phyloP scores from a whole-genome alignment of 2,888 invertebrate genomes.

The Athalia circularis region DNA sequence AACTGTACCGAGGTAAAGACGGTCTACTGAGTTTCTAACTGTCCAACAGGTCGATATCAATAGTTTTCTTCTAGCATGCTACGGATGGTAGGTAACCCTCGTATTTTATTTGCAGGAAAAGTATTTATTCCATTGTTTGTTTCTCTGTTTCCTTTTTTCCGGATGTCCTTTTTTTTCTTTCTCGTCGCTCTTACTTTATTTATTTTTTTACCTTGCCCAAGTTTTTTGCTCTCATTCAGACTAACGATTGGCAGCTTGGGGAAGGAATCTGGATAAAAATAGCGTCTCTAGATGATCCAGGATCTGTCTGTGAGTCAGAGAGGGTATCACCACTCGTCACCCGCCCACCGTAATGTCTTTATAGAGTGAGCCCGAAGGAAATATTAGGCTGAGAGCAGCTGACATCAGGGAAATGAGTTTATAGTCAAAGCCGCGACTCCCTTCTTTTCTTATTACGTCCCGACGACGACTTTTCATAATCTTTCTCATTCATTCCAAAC shows the following conservation, averaged over 20 bases:
- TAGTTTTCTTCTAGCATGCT: constrained; percentile 7
- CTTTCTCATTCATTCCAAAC: constrained; percentile 19
- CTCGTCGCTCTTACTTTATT: not conserved
- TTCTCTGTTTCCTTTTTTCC: no score
- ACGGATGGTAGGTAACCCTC: not conserved
- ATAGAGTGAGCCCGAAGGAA: constrained; percentile 42
- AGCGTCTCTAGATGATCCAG: constrained; percentile 33
- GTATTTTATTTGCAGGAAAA: constrained; percentile 23
- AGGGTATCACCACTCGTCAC: constrained; percentile 17
- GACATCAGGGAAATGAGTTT: constrained; percentile 44
- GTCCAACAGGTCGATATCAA: constrained; percentile 41
- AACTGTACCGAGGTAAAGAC: constrained; percentile 24
- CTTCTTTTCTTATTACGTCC: constrained; percentile 39
- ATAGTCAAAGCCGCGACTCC: constrained; percentile 42
- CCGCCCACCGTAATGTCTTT: constrained; percentile 41
- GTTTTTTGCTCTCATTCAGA: constrained; percentile 1
- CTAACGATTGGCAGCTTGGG: not conserved
- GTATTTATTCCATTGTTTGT: constrained; percentile 9
- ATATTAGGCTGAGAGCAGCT: constrained; percentile 46
- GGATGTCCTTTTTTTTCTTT: not conserved
- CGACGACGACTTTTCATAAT: constrained; percentile 41
- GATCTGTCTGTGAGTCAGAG: constrained; percentile 37
- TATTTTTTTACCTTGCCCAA: not conserved
- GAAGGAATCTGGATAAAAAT: constrained; percentile 29
- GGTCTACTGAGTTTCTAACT: constrained; percentile 37